Evolutionary conservation across 2,797 vertebrate species (phyloP).

Genomic region (Coregonus sp.): DNA sequence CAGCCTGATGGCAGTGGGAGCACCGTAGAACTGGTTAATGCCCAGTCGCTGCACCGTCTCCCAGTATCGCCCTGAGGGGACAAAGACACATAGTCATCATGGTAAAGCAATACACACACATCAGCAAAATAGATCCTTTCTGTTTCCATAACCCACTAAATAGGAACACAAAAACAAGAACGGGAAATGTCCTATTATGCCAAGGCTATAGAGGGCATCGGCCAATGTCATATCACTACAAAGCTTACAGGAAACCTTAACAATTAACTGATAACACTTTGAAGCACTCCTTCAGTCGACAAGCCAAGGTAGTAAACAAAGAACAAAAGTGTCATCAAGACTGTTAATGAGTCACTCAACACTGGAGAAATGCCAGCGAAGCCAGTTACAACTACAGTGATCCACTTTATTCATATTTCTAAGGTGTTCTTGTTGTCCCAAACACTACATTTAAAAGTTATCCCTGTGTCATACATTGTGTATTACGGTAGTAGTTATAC

Average conservation of each 20-base stretch:
- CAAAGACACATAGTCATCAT: not conserved
- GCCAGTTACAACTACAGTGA: not conserved
- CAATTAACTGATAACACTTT: not conserved
- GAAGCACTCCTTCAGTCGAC: not conserved
- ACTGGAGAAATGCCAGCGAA: not conserved
- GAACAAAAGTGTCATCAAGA: conserved; percentile 2
- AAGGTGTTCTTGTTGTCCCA: not conserved
- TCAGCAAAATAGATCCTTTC: not conserved
- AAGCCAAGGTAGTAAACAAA: not conserved
- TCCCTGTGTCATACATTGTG: not conserved
- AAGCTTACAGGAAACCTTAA: conserved; percentile 1
- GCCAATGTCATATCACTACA: not conserved
- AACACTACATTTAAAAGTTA: not conserved
- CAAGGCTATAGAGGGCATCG: not conserved
- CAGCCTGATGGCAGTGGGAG: conserved; percentile 87
- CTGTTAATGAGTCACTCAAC: conserved; percentile 13
- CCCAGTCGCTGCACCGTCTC: conserved; percentile 85
- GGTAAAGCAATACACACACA: not conserved
- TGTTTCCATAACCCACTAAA: not conserved
- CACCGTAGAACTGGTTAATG: conserved; percentile 90
- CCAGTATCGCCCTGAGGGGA: conserved; percentile 87
- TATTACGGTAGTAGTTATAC: not conserved
- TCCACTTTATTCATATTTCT: not conserved
- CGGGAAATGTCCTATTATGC: conserved; percentile 1
- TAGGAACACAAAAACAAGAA: not conserved